Evolutionary conservation across 2,888 invertebrate species (phyloP).

Genomic region (Drosophila pseudotakahashii): DNA sequence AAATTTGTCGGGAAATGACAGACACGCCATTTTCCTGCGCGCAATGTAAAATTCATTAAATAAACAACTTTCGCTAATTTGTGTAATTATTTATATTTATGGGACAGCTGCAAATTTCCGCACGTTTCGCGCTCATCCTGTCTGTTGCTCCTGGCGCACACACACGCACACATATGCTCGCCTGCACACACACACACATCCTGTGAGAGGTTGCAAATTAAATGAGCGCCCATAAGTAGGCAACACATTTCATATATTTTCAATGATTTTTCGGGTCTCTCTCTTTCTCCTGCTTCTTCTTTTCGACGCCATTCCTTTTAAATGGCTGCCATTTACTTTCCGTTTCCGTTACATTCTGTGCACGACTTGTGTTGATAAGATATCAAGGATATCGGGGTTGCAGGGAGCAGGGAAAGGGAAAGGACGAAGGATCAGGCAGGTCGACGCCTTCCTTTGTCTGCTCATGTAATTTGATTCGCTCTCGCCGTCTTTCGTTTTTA

Average conservation of each 20-base stretch:
- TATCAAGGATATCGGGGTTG: constrained; percentile 46
- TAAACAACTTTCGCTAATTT: constrained; percentile 72
- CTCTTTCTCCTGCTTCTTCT: background rate
- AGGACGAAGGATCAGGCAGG: background rate
- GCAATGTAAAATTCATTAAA: constrained; percentile 67
- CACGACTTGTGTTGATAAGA: constrained; percentile 72
- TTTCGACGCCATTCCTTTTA: constrained; percentile 27
- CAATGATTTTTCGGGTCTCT: constrained; percentile 22
- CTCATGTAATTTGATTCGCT: constrained; percentile 72
- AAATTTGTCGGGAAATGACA: constrained; percentile 22
- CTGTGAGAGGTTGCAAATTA: constrained; percentile 38
- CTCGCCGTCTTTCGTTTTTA: constrained; percentile 45
- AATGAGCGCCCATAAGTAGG: constrained; percentile 68
- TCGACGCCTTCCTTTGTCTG: constrained; percentile 26
- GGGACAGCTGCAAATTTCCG: constrained; percentile 69
- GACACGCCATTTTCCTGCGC: constrained; percentile 39
- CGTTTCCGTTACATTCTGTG: constrained; percentile 72
- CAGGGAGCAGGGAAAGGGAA: background rate
- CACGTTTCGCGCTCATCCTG: constrained; percentile 31
- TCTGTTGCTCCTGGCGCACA: constrained; percentile 11
- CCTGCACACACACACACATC: constrained; percentile 16
- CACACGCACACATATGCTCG: background rate
- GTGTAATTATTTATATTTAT: constrained; percentile 73
- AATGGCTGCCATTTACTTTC: constrained; percentile 71
- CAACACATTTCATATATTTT: constrained; percentile 46